Evolutionary conservation across 2,113 vertebrate species (phyloP), one percentile per base, ranked within the genome.

Genomic region (Furnarius figulus): DNA sequence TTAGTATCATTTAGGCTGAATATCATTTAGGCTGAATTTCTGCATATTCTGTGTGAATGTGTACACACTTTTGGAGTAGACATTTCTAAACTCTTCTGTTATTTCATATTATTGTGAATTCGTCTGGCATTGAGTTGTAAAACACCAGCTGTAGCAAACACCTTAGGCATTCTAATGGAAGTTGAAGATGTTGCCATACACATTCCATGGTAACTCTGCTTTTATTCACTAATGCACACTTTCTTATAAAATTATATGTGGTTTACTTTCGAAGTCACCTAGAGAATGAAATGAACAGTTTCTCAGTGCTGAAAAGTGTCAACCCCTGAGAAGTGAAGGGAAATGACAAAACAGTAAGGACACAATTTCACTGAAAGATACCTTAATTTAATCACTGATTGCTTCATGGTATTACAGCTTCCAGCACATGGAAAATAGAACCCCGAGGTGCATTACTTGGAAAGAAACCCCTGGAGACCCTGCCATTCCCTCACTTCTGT

Each of bases 221-320:
- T 96, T 96, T 97, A 95, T 97, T 97, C 95, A 80, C 72, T 95
- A 94, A 96, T 91, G 92, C 92, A 95, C 49, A 67, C 27, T 28
- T 95, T 59, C 97, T 97, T 94, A 85, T 95, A 79, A 92, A 96
- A 94, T 96, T 96, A 76, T 55, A 66, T 42, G 30, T 83, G 74
- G 44, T 67, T 93, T 86, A 47, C 53, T 93, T 97, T 94, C 96
- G 75, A 96, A 95, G 92, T 93, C 95, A 86, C 90, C 95, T 95
- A 72, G 67, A 85, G 87, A 87, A 79, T 87, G 94, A 96, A 95
- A 76, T 85, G 9, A 75, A 67, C 89, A 56, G 55, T 93, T 95
- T 89, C 66, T 94, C 75, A 81, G 73, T 74, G 50, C 87, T 90
- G 59, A 93, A 84, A 91, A 97, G 98, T 96, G 96, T 97, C 92